These are phyloP conservation scores for Sapajus apella DNA, from an alignment of 2,113 vertebrate species.

Conservation along the genomic window DNA sequence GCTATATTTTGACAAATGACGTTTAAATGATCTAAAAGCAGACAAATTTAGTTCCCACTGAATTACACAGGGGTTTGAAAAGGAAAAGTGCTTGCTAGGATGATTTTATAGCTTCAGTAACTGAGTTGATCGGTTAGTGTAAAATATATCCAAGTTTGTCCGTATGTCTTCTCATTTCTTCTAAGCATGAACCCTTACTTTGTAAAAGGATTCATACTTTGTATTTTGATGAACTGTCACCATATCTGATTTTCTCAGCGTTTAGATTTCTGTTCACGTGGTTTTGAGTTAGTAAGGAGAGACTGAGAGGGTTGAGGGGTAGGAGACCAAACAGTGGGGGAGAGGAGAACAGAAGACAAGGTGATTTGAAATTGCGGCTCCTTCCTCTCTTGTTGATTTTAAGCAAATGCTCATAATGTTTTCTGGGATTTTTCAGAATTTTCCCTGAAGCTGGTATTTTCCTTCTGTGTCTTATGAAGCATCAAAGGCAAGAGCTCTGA, in stretches of 20 bases:
- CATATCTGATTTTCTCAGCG: background rate
- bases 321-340: background rate
- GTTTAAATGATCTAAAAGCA: conserved; percentile 15
- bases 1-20: conserved; percentile 13
- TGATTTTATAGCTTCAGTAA: conserved; percentile 38
- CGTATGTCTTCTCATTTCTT: background rate
- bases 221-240: background rate
- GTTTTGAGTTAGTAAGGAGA: background rate
- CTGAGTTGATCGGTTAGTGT: background rate
- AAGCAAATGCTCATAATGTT: background rate
- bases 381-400: background rate
- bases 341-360: background rate
- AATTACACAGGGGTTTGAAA: background rate
- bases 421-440: background rate
- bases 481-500: background rate
- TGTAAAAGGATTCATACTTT: background rate
- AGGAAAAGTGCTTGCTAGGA: background rate
- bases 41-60: conserved; percentile 34
- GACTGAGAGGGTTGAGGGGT: background rate
- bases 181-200: background rate
- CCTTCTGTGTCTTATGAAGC: background rate
- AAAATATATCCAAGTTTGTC: conserved; percentile 33
- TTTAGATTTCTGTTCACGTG: background rate
- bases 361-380: background rate
- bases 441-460: background rate